These are phyloP conservation scores for Mixornis gularis DNA, from an alignment of 2,113 vertebrate species.

Conservation along the genomic window DNA sequence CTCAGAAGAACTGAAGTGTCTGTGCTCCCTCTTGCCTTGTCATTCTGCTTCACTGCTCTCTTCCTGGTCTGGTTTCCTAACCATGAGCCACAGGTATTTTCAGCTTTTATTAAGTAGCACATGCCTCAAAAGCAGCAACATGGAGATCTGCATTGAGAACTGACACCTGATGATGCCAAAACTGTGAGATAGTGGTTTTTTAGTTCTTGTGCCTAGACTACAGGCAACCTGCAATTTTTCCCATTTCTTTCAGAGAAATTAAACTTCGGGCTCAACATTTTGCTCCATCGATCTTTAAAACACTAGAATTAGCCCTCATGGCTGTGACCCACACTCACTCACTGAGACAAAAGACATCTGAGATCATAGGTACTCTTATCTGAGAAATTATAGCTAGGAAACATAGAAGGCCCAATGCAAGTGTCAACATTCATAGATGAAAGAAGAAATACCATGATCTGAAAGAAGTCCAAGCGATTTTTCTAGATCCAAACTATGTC, in stretches of 20 bases:
- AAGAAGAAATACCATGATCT: not conserved
- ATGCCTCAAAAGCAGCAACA: not conserved
- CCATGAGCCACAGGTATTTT: not conserved
- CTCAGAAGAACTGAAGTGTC: not conserved
- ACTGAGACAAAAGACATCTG: not conserved
- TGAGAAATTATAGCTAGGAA: not conserved
- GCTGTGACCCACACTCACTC: not conserved
- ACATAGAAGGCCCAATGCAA: not conserved
- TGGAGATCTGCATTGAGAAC: not conserved
- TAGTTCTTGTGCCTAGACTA: not conserved
- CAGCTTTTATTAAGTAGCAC: not conserved
- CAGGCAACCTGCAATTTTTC: not conserved
- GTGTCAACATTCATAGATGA: not conserved
- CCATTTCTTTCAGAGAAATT: not conserved
- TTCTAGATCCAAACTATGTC: not conserved
- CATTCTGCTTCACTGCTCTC: not conserved
- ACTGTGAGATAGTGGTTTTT: fast-evolving
- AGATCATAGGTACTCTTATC: not conserved
- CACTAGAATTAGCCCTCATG: not conserved
- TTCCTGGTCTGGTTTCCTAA: not conserved
- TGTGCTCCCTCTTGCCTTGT: not conserved
- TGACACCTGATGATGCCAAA: not conserved
- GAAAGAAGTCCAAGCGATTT: not conserved
- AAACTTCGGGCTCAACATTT: not conserved
- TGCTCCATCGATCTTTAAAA: not conserved